phyloP scores from a whole-genome alignment of 2,888 invertebrate genomes.

The Nomada ruficornis region DNA sequence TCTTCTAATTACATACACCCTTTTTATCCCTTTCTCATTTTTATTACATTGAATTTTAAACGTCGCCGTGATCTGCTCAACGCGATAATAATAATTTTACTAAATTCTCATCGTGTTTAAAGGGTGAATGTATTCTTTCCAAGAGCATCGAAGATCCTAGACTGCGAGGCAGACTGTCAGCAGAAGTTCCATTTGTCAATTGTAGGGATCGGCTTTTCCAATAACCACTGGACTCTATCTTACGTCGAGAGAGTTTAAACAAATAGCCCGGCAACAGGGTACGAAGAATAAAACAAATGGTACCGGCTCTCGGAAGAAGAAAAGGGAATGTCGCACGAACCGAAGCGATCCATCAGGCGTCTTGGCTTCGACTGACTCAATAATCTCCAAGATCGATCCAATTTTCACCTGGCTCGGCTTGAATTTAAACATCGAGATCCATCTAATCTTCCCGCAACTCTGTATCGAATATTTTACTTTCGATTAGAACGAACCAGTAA shows the following conservation, averaged over 20 bases:
- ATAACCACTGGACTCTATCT: conserved; percentile 66
- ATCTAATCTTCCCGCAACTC: conserved; percentile 8
- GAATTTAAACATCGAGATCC: conserved; percentile 40
- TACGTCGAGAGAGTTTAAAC: conserved; percentile 66
- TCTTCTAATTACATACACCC: conserved; percentile 17
- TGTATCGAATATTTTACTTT: not conserved
- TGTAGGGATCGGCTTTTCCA: conserved; percentile 70
- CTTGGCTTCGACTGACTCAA: conserved; percentile 64
- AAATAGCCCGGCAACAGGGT: conserved; percentile 72
- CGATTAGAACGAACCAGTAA: conserved; percentile 19
- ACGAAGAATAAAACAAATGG: conserved; percentile 79
- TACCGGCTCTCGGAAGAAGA: conserved; percentile 63
- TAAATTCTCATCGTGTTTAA: not conserved
- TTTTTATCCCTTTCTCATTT: not conserved
- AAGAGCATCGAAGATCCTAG: conserved; percentile 22
- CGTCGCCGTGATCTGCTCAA: not conserved
- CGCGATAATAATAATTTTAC: not conserved
- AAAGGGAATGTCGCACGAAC: conserved; percentile 77
- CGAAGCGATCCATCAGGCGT: conserved; percentile 78
- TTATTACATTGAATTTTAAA: not conserved
- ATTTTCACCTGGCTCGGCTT: conserved; percentile 49
- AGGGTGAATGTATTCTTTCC: not conserved
- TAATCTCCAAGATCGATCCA: conserved; percentile 67
- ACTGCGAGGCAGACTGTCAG: conserved; percentile 62
- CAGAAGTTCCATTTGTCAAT: conserved; percentile 68